Conservation (phyloP, 2,888 invertebrate species). For the Dasypogon diadema region DNA sequence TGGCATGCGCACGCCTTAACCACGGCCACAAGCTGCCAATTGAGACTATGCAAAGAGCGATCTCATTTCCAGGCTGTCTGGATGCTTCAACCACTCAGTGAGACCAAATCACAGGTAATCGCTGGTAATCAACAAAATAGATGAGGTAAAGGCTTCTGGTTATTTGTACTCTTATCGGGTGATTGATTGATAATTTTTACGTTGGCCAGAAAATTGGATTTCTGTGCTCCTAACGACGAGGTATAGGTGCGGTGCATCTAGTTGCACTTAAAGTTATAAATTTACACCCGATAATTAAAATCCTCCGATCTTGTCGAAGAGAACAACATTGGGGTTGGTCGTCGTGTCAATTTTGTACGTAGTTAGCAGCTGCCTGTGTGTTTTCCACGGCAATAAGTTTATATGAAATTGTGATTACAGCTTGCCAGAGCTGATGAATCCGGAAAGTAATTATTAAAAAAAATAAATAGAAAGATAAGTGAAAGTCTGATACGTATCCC, state of each 20-base stretch:
- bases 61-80: constrained; percentile 27
- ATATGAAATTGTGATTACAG: neutral
- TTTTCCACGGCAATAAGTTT: neutral
- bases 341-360: neutral
- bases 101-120: constrained; percentile 44
- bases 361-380: neutral
- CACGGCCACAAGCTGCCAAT: constrained; percentile 16
- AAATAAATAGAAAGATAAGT: neutral
- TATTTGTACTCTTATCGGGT: constrained; percentile 53
- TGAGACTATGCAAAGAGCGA: constrained; percentile 31
- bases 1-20: constrained; percentile 29
- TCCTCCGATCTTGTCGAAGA: neutral
- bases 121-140: constrained; percentile 49
- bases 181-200: constrained; percentile 44
- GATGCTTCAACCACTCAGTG: neutral
- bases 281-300: neutral
- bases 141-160: constrained; percentile 52
- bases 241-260: neutral
- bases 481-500: too few species aligned
- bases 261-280: constrained; percentile 1
- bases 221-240: neutral
- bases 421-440: neutral
- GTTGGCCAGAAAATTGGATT: constrained; percentile 24
- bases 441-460: neutral
- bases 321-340: neutral